phyloP scores from a whole-genome alignment of 1,140 invertebrate species.

The Diabrotica undecimpunctata region DNA sequence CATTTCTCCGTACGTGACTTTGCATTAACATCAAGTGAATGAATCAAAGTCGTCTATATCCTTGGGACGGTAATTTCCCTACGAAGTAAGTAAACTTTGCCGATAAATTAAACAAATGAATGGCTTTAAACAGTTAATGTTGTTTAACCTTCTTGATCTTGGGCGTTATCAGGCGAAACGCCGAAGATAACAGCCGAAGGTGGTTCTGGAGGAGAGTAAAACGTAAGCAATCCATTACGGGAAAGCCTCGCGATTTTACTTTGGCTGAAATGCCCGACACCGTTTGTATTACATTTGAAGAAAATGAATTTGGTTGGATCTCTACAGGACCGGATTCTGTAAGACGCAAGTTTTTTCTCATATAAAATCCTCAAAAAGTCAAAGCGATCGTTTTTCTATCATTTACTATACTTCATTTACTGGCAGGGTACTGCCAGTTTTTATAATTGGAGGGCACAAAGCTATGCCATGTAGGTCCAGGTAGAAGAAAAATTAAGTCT shows the following conservation, averaged over 20 bases:
- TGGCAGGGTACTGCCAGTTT: too few relatives aligned
- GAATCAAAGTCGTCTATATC: slow-evolving; percentile 2
- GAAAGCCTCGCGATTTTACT: slow-evolving; percentile 32
- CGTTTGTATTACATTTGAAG: slow-evolving; percentile 31
- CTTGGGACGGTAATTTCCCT: neutral
- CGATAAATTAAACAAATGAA: slow-evolving; percentile 32
- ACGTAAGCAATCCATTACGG: slow-evolving; percentile 47
- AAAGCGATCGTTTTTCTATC: too few relatives aligned
- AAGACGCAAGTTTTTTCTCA: neutral
- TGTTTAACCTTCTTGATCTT: slow-evolving; percentile 46
- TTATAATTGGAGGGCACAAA: too few relatives aligned
- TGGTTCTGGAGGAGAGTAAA: slow-evolving; percentile 42
- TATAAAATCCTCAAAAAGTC: too few relatives aligned
- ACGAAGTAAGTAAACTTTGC: slow-evolving; percentile 7
- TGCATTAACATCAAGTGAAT: neutral
- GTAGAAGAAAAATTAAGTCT: too few relatives aligned
- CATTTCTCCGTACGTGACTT: too few relatives aligned
- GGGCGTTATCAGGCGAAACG: slow-evolving; percentile 40
- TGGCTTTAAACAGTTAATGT: slow-evolving; percentile 48
- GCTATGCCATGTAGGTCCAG: too few relatives aligned
- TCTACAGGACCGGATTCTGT: neutral
- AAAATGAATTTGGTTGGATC: slow-evolving; percentile 17
- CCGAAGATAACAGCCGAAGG: slow-evolving; percentile 45
- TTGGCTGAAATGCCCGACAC: slow-evolving; percentile 15
- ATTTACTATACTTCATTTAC: too few relatives aligned